Percentiles rank a stretch among this genome's conserved stretches.
phyloP scores from a whole-genome alignment of 2,888 invertebrate genomes.

The Cybosia mesomella region DNA sequence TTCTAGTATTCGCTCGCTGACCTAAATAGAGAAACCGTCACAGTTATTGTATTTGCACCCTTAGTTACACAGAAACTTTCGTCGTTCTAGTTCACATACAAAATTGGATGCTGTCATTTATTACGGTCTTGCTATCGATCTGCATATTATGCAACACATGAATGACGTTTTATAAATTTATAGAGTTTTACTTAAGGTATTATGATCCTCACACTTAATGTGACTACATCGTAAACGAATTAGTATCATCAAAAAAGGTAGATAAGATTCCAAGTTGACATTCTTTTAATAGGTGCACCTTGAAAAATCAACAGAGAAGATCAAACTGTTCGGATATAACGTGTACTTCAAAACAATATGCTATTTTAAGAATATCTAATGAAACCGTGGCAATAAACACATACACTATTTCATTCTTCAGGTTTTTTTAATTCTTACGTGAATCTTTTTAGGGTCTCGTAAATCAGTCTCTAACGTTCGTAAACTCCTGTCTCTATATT shows the following conservation, averaged over 20 bases:
- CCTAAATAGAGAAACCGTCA: conserved; percentile 21
- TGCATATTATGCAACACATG: neutral
- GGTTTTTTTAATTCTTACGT: conserved; percentile 28
- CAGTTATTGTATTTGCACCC: conserved; percentile 25
- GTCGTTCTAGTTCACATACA: conserved; percentile 8
- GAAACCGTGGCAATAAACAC: conserved; percentile 52
- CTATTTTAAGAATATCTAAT: conserved; percentile 43
- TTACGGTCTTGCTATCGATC: neutral
- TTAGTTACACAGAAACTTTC: conserved; percentile 16
- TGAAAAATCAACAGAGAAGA: conserved; percentile 27
- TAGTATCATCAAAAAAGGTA: neutral
- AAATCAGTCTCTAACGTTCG: conserved; percentile 21
- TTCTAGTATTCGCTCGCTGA: conserved; percentile 22
- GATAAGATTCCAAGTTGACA: neutral
- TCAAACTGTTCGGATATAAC: conserved; percentile 31
- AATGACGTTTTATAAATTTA: neutral
- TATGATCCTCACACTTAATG: neutral
- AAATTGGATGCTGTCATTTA: conserved; percentile 6
- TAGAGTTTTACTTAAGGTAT: conserved; percentile 1
- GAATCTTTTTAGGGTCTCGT: conserved; percentile 23
- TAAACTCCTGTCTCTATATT: conserved; percentile 9
- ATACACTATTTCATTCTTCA: conserved; percentile 40
- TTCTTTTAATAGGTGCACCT: conserved; percentile 16
- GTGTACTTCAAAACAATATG: conserved; percentile 35
- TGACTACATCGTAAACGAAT: neutral